Evolutionary conservation across 53 echinoderm and acorn worm genomes (phyloP), one percentile per base, ranked within the genome.

Genomic region (Apostichopus leukothele): DNA sequence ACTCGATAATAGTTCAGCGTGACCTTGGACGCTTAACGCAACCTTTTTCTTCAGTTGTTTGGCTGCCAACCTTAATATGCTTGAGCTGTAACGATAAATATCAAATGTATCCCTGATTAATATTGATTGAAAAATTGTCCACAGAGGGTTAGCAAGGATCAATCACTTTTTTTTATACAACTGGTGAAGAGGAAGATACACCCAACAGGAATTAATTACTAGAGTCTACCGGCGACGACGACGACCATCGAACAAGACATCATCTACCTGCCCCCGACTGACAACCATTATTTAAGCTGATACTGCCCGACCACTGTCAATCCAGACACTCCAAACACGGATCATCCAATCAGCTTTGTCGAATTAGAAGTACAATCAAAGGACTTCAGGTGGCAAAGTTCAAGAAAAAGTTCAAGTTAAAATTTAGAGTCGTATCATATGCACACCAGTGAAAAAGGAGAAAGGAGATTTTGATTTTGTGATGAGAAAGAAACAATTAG

Each of bases 61-160:
- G 12, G 63, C 12, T 63, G 63, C 63, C 63, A 16, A 71, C 18
- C 5, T 71, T 71, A 71, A 71, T 18, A 71, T 19, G 71, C 71
- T 71, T 71, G 71, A 19, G 71, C 71, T 71, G 71, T 71, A 19
- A 71, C 71, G 71, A 71, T 71, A 71, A 71, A 71, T 71, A 71
- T 71, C 18, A 71, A 5, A 71, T 71, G 71, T 71, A 71, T 71
- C 71, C 20, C 71, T 71, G 71, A 71, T 18, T 71, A 71, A 71
- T 71, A 71, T 71, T 71, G 71, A 71, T 71, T 13, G 71, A 63
- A 71, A 71, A 71, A 71, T 18, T 71, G 71, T 71, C 71, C 20
- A 19, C 71, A 71, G 71, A 18, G 71, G 71, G 71, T 19, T 21
- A 71, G 71, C 18, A 71, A n/a, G 71, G 18, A 71, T 71, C 71